Base-by-base conservation (phyloP, 2,888 invertebrate genomes). In the Tribolium freemani region DNA sequence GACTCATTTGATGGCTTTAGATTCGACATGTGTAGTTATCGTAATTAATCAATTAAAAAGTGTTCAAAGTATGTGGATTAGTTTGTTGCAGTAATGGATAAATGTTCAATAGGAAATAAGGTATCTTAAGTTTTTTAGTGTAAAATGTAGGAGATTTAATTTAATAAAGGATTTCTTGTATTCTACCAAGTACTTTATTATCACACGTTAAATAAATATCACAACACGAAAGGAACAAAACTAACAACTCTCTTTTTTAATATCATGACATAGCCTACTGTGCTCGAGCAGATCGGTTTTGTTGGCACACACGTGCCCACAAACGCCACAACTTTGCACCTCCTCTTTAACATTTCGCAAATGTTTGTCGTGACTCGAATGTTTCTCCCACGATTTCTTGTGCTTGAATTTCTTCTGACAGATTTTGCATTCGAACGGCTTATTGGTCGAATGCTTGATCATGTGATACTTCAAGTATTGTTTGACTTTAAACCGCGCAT, bases 391-490 rank as follows among this genome's bases (percentile, higher is more conserved):
- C 1, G 82, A 80, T 69, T 81, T 82, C 69, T 82, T 83, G 51
- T 83, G 83, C 73, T 83, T 83, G 64, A 83, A 83, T 10, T 73
- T 68, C 73, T 89, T 90, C 64, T 87, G 84, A 60, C 90, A 90
- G 0, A 89, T 85, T 5, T 84, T 84, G 72, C 90, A 90, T 0
- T 86, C 84, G 21, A 88, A 89, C 20, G 89, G 89, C 10, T 89
- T 78, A 20, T 88, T 88, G 0, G 88, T 89, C 0, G 89, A 88
- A 50, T 90, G 90, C 9, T 88, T 89, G 0, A 89, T 88, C 88
- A 89, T 88, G 71, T 90, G 90, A 86, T 88, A 89, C 71, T 89
- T 89, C 21, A 90, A 78, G 4, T 89, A 88, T 60, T 89, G 89
- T 71, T 88, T 88, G 0, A 88, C 88, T 64, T 87, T 87, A 77